A percentile compares a stretch with the other conserved stretches of the same genome.
phyloP scores from a whole-genome alignment of 1,140 invertebrate species.

The Parasteatoda tepidariorum region DNA sequence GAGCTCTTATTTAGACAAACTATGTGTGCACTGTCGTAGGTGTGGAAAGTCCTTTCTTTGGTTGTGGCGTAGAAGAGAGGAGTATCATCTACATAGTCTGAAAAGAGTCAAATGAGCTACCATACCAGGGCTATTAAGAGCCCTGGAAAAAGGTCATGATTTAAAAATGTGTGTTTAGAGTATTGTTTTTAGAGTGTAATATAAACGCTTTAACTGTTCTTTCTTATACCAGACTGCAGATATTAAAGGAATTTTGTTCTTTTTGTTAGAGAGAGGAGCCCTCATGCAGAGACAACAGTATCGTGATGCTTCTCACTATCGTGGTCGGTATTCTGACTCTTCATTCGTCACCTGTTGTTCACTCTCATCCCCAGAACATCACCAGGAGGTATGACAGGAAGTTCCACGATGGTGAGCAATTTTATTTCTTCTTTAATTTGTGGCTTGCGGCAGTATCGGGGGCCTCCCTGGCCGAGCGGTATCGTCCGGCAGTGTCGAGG shows the following conservation, averaged over 20 bases:
- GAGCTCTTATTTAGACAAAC: too few relatives aligned
- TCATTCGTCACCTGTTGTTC: background rate
- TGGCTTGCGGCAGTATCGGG: background rate
- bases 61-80: too few relatives aligned
- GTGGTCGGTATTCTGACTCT: constrained; percentile 1
- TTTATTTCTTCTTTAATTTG: background rate
- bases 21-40: too few relatives aligned
- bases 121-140: too few relatives aligned
- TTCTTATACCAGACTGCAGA: too few relatives aligned
- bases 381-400: constrained; percentile 20
- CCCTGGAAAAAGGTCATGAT: too few relatives aligned
- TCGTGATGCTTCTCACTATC: constrained; percentile 23
- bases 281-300: constrained; percentile 27
- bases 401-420: constrained; percentile 20
- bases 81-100: too few relatives aligned
- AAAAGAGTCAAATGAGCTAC: too few relatives aligned
- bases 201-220: too few relatives aligned
- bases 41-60: too few relatives aligned
- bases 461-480: background rate
- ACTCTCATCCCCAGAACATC: constrained; percentile 20
- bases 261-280: background rate
- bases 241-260: background rate
- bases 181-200: too few relatives aligned
- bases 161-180: too few relatives aligned
- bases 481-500: background rate